Evolutionary conservation across 2,888 invertebrate genomes (phyloP).

Genomic region (Aporophyla nigra): DNA sequence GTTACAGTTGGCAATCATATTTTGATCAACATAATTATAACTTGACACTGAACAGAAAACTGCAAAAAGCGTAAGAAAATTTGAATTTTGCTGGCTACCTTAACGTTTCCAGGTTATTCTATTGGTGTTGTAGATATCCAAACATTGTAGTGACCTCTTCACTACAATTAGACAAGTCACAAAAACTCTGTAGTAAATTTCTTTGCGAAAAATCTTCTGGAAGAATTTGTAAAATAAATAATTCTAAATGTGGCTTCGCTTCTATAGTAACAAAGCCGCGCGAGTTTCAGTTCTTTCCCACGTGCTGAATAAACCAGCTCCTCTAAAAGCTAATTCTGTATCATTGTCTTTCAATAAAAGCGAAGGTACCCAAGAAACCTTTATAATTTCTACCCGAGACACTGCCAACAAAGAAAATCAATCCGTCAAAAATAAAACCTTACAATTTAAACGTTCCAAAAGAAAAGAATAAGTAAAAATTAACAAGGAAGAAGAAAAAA

Average conservation of each 20-base stretch:
- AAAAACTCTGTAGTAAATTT: too few species aligned
- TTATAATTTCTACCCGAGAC: conserved; percentile 29
- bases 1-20: too few species aligned
- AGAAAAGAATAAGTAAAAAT: conserved; percentile 50
- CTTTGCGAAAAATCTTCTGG: too few species aligned
- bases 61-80: too few species aligned
- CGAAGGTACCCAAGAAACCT: conserved; percentile 5
- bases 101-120: too few species aligned
- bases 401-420: conserved; percentile 26
- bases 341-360: conserved; percentile 19
- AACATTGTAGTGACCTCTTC: too few species aligned
- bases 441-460: conserved; percentile 43
- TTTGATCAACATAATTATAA: too few species aligned
- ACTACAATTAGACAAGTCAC: too few species aligned
- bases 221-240: too few species aligned
- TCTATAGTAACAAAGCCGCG: neutral
- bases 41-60: too few species aligned
- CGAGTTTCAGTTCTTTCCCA: neutral
- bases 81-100: too few species aligned
- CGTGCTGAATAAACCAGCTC: conserved; percentile 12
- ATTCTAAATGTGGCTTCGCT: neutral
- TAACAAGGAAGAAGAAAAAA: conserved; percentile 35
- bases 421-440: conserved; percentile 24
- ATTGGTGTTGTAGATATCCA: too few species aligned
- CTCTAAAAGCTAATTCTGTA: conserved; percentile 23